phyloP scores from a whole-genome alignment of 2,797 vertebrate species.

The Hybognathus amarus region DNA sequence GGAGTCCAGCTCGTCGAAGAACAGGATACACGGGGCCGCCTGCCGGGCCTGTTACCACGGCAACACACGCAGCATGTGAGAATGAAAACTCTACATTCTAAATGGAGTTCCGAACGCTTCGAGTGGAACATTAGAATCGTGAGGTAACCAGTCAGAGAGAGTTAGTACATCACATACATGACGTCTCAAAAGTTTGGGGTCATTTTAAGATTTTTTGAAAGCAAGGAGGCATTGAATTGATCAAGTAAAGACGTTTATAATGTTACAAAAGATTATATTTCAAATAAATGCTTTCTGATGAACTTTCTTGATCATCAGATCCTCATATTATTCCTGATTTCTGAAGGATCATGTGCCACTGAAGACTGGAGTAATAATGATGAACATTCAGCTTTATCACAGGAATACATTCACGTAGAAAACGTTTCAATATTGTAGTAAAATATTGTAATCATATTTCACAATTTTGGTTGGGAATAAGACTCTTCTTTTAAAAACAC shows the following conservation, averaged over 20 bases:
- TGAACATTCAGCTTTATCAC: not conserved
- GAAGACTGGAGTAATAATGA: not conserved
- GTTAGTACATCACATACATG: not conserved
- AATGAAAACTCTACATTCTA: not conserved
- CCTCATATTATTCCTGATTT: not conserved
- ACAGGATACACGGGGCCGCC: conserved; percentile 69
- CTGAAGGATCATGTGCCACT: not conserved
- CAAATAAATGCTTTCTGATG: no score
- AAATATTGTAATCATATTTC: not conserved
- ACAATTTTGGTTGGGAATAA: not conserved
- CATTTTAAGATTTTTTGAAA: not conserved
- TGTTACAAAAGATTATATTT: no score
- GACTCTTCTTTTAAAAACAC: not conserved
- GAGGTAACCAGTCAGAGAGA: not conserved
- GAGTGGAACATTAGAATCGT: not conserved
- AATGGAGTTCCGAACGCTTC: not conserved
- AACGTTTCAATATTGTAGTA: no score
- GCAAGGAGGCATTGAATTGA: no score
- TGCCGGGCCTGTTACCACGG: conserved; percentile 61
- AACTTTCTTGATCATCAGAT: not conserved
- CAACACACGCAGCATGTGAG: not conserved
- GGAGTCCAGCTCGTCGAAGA: conserved; percentile 72
- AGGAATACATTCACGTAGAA: not conserved
- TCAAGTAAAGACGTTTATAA: no score
- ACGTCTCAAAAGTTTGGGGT: not conserved